Base-by-base conservation (phyloP, 2,888 invertebrate species). In the Chaitophorus viminalis region DNA sequence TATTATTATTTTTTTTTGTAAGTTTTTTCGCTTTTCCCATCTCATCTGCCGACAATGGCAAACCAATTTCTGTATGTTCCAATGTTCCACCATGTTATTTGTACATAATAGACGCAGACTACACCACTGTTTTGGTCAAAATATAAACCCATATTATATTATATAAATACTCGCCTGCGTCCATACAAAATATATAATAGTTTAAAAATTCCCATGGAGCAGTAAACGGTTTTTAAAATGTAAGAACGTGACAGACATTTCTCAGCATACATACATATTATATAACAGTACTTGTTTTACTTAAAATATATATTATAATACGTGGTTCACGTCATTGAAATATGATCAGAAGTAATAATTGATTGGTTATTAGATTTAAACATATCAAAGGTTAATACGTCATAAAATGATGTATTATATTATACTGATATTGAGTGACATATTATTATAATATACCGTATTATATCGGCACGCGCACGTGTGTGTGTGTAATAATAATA, bases 61-160 rank as follows among this genome's bases (percentile, higher is more conserved):
- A 36, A 79, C 65, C 79, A 65, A 79, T 79, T n/a, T 39, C 52
- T 52, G 82, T n/a, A n/a, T n/a, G n/a, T n/a, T n/a, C n/a, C n/a
- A n/a, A n/a, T n/a, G n/a, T 83, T 83, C 82, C 82, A 29, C 60
- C 74, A 29, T 60, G 39, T 83, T 83, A 75, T 25, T n/a, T 25
- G 60, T 31, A 31, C 60, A 33, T 83, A 36, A 83, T 33, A 29
- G 4, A n/a, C 39, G 29, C 31, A 60, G 74, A 74, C 36, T 29
- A 75, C 39, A 76, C 25, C 39, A 76, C 25, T 29, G 14, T 36
- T 31, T 36, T 1, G 65, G 79, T 79, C 21, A 39, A 65, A 79
- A 39, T 29, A 39, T 79, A 65, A 65, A 79, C 36, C 36, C n/a
- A 25, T 36, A 36, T 39, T 17, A 9, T 25, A 25, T 8, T 25